Base-by-base conservation (phyloP, 2,888 invertebrate genomes). In the Nephrotoma guestfalica region DNA sequence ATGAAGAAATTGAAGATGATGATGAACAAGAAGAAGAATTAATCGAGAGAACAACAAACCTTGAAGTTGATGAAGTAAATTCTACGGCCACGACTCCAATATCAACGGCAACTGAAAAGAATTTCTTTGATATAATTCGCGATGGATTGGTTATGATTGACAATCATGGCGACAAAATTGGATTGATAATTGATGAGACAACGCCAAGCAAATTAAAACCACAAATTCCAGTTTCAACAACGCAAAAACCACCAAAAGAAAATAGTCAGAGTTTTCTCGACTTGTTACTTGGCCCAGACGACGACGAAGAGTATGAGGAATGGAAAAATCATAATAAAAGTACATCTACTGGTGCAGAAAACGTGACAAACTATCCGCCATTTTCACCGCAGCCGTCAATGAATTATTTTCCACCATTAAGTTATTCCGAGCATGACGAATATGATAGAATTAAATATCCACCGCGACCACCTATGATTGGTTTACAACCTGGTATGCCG, bases 111-210 rank as follows among this genome's bases (percentile, higher is more conserved):
- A 87, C 88, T 4, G 90, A 91, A 86, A 91, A 90, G 87, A 90
- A 90, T 87, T 89, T 91, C 15, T 89, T 91, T 41, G 91, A 91
- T 87, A 89, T 90, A 0, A 88, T 91, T 11, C 89, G 91, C 0
- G 91, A 91, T 41, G 91, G 91, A 2, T 87, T 91, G 0, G 90
- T 91, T 87, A 90, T 90, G 85, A 91, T 91, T n/a, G 90, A 91
- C 87, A 89, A 88, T 15, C 90, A 91, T 86, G 87, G 88, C 4
- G 87, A 87, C 15, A 86, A 85, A 13, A 85, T 85, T 85, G 85
- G 85, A 45, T 9, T 85, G 43, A 85, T 85, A 18, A 85, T 85
- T 13, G 85, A 85, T 47, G 85, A 84, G 83, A 83, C 13, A 11
- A 47, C 9, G 11, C n/a, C 86, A 40, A 41, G 45, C 15, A 87